Evolutionary conservation across 2,113 vertebrate species (phyloP).

Genomic region (Alligator mississippiensis): DNA sequence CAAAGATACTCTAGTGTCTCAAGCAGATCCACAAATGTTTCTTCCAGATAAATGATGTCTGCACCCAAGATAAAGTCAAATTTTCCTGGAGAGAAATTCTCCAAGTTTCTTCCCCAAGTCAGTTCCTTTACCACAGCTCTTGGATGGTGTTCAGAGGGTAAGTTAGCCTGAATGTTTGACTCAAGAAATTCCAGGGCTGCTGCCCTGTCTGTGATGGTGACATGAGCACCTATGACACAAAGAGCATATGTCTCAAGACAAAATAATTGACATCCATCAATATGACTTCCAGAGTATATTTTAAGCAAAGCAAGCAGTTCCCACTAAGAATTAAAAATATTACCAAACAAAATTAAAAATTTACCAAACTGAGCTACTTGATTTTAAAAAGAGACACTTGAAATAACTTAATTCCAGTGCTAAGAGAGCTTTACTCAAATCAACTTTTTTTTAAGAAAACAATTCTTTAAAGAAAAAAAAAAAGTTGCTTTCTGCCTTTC

Average conservation of each 20-base stretch:
- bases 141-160: conserved; percentile 77
- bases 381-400: neutral
- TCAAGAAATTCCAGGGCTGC: conserved; percentile 88
- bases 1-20: conserved; percentile 88
- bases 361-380: neutral
- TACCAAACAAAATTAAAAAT: neutral
- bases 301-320: neutral
- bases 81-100: conserved; percentile 78
- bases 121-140: conserved; percentile 87
- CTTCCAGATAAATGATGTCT: conserved; percentile 95
- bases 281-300: neutral
- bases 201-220: conserved; percentile 92
- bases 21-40: conserved; percentile 90
- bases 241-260: neutral
- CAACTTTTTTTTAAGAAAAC: neutral
- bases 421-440: neutral
- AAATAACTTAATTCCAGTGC: neutral
- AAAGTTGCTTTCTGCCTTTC: neutral
- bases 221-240: conserved; percentile 83
- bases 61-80: conserved; percentile 93
- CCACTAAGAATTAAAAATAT: conserved; percentile 11
- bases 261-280: neutral
- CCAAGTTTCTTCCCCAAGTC: conserved; percentile 89
- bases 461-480: neutral
- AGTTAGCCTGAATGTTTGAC: conserved; percentile 88